phyloP scores from a whole-genome alignment of 37 sponge, comb jelly and placozoan genomes.

The Theonella swinhoei region DNA sequence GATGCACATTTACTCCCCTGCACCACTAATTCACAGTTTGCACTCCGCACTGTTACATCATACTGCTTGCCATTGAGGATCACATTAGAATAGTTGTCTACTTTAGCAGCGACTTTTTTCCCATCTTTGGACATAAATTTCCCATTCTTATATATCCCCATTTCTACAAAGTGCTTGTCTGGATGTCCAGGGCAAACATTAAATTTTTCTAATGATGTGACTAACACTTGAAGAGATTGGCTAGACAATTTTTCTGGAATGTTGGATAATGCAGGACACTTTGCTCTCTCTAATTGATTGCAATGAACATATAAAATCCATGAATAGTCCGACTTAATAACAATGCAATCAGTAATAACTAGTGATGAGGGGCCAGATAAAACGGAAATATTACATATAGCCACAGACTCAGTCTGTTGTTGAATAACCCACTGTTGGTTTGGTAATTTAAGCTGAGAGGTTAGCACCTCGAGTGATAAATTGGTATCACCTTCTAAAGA shows the following conservation, averaged over 20 bases:
- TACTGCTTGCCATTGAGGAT: not conserved
- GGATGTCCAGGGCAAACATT: constrained; percentile 1
- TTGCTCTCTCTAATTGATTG: not conserved
- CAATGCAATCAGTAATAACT: not conserved
- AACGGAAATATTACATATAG: no score
- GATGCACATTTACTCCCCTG: constrained; percentile 15
- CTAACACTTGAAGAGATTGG: not conserved
- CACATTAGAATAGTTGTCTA: constrained; percentile 15
- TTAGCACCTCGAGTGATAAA: no score
- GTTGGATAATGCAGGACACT: not conserved
- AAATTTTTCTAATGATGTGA: not conserved
- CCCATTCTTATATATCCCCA: constrained; percentile 10
- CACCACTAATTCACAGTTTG: not conserved
- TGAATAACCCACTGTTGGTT: no score
- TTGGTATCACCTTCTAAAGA: no score
- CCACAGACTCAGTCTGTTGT: no score
- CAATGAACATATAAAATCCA: not conserved
- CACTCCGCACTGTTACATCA: constrained; percentile 19
- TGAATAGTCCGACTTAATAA: not conserved
- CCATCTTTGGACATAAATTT: constrained; percentile 30
- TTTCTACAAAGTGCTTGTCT: constrained; percentile 11
- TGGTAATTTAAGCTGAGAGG: no score
- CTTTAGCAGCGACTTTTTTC: constrained; percentile 12
- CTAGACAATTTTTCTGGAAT: constrained; percentile 1
- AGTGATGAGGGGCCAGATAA: no score